Evolutionary conservation across 2,888 invertebrate species (phyloP), one percentile per base, ranked within the genome.

Genomic region (Heliconius aoede): DNA sequence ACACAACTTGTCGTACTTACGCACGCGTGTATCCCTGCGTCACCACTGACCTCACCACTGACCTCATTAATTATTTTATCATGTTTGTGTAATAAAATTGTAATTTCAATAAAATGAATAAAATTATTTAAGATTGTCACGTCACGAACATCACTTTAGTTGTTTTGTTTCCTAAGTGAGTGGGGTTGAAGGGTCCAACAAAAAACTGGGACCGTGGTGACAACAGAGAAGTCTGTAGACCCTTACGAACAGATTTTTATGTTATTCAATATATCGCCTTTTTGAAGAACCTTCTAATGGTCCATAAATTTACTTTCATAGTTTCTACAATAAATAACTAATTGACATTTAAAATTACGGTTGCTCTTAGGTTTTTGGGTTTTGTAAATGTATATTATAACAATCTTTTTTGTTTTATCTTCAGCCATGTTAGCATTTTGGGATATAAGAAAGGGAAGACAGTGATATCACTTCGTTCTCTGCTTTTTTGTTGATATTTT

Each of bases 261-360:
- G 88, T 88, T 91, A 91, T 92, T 91, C 85, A 90, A 91, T 90
- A 87, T 91, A 88, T 91, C 89, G 86, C 88, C 86, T 88, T 84
- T 65, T 88, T 85, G 76, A 81, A 86, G 85, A 84, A 86, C 83
- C 85, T 82, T 81, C 85, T 89, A 88, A 89, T 89, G 87, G 88
- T 76, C 85, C 88, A 88, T 90, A 91, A 92, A 91, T 88, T 89
- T 86, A 81, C 81, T 82, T 77, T 81, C 78, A 82, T 82, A 85
- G 83, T 86, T 87, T 81, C 82, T 82, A 86, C 73, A 64, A 89
- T 89, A 90, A 90, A 89, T 90, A 86, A 87, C 84, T 83, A 82
- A 86, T 87, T 88, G 89, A 89, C 87, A 85, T 82, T 81, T 82
- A 82, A 85, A 87, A 88, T 86, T 84, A 77, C 82, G 84, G 83